Base-by-base conservation (phyloP, 2,113 vertebrate genomes). In the Semicossyphus pulcher region DNA sequence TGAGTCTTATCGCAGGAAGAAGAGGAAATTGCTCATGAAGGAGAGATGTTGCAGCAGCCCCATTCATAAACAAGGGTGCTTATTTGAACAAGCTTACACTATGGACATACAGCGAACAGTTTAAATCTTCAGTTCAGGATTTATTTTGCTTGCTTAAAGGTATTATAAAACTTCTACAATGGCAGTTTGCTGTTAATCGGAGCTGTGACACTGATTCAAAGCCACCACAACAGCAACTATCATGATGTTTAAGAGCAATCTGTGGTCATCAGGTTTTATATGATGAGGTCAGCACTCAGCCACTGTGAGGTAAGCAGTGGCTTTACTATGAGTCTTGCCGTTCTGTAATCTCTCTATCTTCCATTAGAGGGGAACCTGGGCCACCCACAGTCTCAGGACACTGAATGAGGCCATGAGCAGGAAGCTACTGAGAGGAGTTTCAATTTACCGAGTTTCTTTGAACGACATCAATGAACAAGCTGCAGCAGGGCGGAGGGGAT, bases 1-100 rank as follows among this genome's bases (percentile, higher is more conserved):
- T 61, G 41, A 85, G 72, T 83, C 80, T 92, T 92, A 92, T 92
- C 91, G 57, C 71, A 86, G 88, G 86, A 91, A 89, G 83, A 69
- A 32, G 70, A 74, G 75, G 89, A 89, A 92, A 91, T 92, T 80
- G 64, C 65, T 85, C 82, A 86, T 85, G 88, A 90, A 83, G 79
- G 53, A 16, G 49, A 75, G 84, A 88, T 89, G 87, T 68, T 63
- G 70, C 49, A 42, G 52, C 62, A 44, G 36, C 32, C 23, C 15
- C 44, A 36, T 77, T 83, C 78, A 76, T 37, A 79, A 56, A 80
- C 72, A 80, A 53, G 63, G 68, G 69, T 42, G 48, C 34, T 73
- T 54, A 60, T 78, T 81, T 60, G 44, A 81, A 83, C 52, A 72
- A 37, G 25, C 21, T 48, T 52, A 57, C 20, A 41, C 36, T 36